These are phyloP conservation scores for Augochlora pura DNA, from an alignment of 1,140 invertebrate species.

Conservation along the genomic window DNA sequence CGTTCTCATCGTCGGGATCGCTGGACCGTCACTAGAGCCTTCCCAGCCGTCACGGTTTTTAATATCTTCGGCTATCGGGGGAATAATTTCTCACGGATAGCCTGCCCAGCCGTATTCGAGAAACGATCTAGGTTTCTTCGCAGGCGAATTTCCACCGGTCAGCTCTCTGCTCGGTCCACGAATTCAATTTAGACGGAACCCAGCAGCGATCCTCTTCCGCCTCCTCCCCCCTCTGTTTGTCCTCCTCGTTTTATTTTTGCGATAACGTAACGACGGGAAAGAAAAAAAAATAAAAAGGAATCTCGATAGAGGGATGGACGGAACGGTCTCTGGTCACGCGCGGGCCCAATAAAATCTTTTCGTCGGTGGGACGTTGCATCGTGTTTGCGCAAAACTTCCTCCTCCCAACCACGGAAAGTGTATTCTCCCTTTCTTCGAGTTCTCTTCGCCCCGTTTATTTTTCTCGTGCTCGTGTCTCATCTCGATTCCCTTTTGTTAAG, in stretches of 20 bases:
- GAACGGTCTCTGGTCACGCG: no score
- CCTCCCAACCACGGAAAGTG: no score
- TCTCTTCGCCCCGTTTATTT: no score
- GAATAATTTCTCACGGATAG: constrained; percentile 19
- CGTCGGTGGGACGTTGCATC: no score
- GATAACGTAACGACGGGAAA: no score
- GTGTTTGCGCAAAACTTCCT: no score
- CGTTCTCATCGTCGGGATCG: not conserved
- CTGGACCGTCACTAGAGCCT: not conserved
- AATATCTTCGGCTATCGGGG: not conserved
- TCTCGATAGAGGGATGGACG: no score
- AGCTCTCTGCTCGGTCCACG: constrained; percentile 36
- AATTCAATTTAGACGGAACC: constrained; percentile 68
- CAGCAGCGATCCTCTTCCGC: constrained; percentile 28
- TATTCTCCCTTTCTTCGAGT: no score
- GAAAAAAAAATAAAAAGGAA: no score
- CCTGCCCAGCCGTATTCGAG: not conserved
- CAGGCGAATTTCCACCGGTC: constrained; percentile 16
- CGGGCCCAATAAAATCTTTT: no score
- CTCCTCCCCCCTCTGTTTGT: constrained; percentile 14
- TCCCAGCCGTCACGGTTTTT: constrained; percentile 18
- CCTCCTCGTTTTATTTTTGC: constrained; percentile 7
- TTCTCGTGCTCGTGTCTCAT: no score
- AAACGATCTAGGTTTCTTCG: not conserved
- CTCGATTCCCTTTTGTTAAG: no score